Conservation (phyloP, 2,113 vertebrate species). For the Cochlearius cochlearius region DNA sequence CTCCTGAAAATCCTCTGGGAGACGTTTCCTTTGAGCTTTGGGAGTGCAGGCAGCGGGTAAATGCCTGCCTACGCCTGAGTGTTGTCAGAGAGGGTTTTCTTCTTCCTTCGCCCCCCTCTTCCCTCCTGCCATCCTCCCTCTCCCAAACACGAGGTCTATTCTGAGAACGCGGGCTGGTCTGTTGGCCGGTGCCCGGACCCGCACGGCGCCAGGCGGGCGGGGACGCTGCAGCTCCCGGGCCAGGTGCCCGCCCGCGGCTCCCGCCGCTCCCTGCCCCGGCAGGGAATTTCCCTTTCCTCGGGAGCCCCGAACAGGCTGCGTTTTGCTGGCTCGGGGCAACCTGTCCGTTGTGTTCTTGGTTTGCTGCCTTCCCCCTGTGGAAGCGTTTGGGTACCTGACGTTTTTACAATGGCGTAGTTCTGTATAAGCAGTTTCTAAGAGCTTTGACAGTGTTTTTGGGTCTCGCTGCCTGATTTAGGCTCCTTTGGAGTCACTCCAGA, state of each 20-base stretch:
- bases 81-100: background rate
- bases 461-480: background rate
- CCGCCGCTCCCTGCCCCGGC: rapidly evolving
- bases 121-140: background rate
- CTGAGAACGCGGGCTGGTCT: background rate
- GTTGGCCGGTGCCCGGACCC: rapidly evolving
- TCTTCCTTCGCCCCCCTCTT: background rate
- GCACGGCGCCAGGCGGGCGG: background rate
- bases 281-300: too few species aligned
- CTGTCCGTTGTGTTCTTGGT: too few species aligned
- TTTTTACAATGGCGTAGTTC: background rate
- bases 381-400: too few species aligned
- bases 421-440: background rate
- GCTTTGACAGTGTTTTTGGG: background rate
- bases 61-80: background rate
- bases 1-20: background rate
- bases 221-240: background rate
- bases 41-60: background rate
- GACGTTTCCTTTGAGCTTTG: background rate
- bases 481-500: background rate
- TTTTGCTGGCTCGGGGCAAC: background rate
- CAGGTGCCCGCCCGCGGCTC: rapidly evolving
- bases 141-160: background rate
- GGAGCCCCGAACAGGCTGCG: background rate
- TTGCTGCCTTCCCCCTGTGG: background rate